Base-by-base conservation (phyloP, 2,113 vertebrate genomes). In the Pteruthius melanotis region DNA sequence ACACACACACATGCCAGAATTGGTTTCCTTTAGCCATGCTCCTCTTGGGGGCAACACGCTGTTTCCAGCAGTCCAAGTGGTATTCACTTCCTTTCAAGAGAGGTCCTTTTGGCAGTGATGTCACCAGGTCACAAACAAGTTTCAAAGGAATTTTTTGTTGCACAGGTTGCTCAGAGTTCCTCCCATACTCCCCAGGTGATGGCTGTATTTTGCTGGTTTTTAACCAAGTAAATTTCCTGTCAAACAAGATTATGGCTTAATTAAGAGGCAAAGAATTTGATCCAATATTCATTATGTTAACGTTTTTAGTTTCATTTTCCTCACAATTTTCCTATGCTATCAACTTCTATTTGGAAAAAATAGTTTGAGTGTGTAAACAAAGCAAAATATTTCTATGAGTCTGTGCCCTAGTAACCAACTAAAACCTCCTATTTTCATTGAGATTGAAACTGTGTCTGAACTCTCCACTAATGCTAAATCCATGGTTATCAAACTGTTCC, bases 401-500 rank as follows among this genome's bases (percentile, higher is more conserved):
- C 4, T 76, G 33, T 83, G 45, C 65, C 59, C 60, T 45, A 63
- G 33, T 60, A 87, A 74, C 22, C 8, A 7, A 16, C n/a, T 78
- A 82, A 83, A 66, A 82, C 2, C 45, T 88, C 77, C 52, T 37
- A n/a, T 97, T 96, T 94, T 83, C 50, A 39, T 64, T 95, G 53
- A 90, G 76, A 83, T 68, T 70, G 74, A 96, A 95, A 87, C 81
- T 82, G 59, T 70, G 59, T 92, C 83, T 97, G 77, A 96, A 93
- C 75, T 95, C 30, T 52, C 31, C 52, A 42, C 52, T 95, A 57
- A 69, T 31, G 78, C 61, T 92, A 88, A 89, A 95, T 76, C 75
- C 61, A 35, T 71, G 76, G 76, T 88, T 97, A 90, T 59, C 89
- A 96, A 95, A 84, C n/a, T 61, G 45, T 88, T 86, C 52, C 57